These are phyloP conservation scores for Octopus sinensis DNA, from an alignment of 1,140 invertebrate species.

Conservation along the genomic window DNA sequence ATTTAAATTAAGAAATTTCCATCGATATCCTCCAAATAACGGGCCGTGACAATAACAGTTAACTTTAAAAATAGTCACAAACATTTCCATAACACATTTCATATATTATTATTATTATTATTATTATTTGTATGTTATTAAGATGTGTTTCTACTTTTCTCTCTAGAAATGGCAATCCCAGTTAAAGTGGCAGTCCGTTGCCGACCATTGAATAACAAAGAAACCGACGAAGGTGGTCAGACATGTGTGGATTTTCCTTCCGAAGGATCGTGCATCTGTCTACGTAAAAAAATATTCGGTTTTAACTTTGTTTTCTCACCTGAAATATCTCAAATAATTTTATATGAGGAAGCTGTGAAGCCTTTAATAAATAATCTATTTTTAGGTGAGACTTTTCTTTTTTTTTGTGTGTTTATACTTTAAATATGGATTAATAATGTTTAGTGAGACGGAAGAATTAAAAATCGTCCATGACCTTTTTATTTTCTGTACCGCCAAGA, in stretches of 20 bases:
- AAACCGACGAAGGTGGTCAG: conserved; percentile 59
- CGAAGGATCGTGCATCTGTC: conserved; percentile 72
- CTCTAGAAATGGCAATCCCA: conserved; percentile 39
- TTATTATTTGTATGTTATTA: neutral
- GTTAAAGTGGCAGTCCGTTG: conserved; percentile 73
- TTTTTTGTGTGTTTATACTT: too few relatives aligned
- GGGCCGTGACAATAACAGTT: neutral
- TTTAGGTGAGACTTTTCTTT: conserved; percentile 60
- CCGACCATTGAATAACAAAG: conserved; percentile 72
- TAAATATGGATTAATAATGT: too few relatives aligned
- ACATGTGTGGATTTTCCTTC: conserved; percentile 46
- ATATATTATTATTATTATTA: neutral
- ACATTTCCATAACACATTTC: neutral
- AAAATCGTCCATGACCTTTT: too few relatives aligned
- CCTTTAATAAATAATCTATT: conserved; percentile 76
- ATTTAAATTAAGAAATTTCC: too few relatives aligned
- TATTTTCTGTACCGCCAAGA: too few relatives aligned
- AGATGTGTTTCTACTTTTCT: neutral
- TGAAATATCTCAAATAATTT: conserved; percentile 67
- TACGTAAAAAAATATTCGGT: conserved; percentile 81
- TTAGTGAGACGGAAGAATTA: too few relatives aligned
- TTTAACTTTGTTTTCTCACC: conserved; percentile 82
- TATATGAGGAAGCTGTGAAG: conserved; percentile 76
- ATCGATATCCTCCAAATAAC: too few relatives aligned
- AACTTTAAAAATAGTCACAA: neutral